Base-by-base conservation (phyloP, 2,888 invertebrate genomes). In the Zonitis immaculata region DNA sequence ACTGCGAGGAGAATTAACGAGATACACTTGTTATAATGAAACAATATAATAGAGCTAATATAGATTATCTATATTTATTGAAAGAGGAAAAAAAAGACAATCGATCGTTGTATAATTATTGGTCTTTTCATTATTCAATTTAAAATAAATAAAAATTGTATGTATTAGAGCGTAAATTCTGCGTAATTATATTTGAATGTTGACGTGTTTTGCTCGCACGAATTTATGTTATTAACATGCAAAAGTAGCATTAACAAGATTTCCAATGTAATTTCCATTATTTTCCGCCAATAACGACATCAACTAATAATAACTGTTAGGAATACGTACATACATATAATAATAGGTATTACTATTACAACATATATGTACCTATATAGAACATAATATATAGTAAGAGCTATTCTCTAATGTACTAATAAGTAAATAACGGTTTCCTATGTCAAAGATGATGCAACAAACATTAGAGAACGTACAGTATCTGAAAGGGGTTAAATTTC, bases 361-460 rank as follows among this genome's bases (percentile, higher is more conserved):
- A 16, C 14, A 32, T 7, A 14, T 16, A 7, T 14, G 14, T 32
- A 32, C 32, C 14, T 0, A n/a, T n/a, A n/a, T n/a, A n/a, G n/a
- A n/a, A n/a, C n/a, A n/a, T n/a, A n/a, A n/a, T n/a, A n/a, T n/a
- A n/a, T n/a, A n/a, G 14, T 12, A 32, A 32, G 32, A 32, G 32
- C 6, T 14, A 32, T 32, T 14, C 14, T 32, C 7, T 32, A 32
- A 32, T 12, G 1, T 32, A 32, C 11, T 27, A 6, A 27, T 30
- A 18, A 39, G 42, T 51, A 51, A 51, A 51, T 51, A 46, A 12
- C 42, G 47, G 51, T 51, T 47, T 51, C 42, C 42, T 51, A n/a
- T 54, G 39, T 54, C 51, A 47, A 51, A 51, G 35, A 28, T 50
- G 46, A 47, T 54, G 44, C 45, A 49, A 28, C 49, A 42, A 26